Evolutionary conservation across 2,888 invertebrate species (phyloP).

Genomic region (Trisateles emortualis): DNA sequence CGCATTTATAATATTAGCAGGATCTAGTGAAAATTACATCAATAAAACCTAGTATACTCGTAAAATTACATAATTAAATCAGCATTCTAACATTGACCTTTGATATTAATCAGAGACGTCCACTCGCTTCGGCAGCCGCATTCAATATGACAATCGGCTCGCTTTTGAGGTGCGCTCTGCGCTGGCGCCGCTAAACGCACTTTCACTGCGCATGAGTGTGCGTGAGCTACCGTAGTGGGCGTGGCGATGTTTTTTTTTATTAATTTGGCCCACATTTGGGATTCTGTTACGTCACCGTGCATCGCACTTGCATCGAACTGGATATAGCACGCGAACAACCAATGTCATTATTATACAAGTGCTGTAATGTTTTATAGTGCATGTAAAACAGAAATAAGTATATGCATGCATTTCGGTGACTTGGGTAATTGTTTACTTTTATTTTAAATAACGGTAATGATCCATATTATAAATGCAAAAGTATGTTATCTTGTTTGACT

Average conservation of each 20-base stretch:
- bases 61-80: neutral
- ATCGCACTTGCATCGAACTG: constrained; percentile 60
- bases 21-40: too few relatives aligned
- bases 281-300: constrained; percentile 74
- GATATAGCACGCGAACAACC: constrained; percentile 60
- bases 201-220: constrained; percentile 73
- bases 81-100: constrained; percentile 47
- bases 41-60: too few relatives aligned
- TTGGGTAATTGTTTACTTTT: neutral
- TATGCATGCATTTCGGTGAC: neutral
- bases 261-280: constrained; percentile 81
- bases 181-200: constrained; percentile 48
- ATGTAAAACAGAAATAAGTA: neutral
- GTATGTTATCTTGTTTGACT: too few relatives aligned
- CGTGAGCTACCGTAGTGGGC: constrained; percentile 56
- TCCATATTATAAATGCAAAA: too few relatives aligned
- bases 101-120: constrained; percentile 46
- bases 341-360: constrained; percentile 60
- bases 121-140: constrained; percentile 47
- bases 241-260: constrained; percentile 73
- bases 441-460: too few relatives aligned
- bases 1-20: too few relatives aligned
- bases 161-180: constrained; percentile 45
- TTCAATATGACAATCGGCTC: constrained; percentile 56
- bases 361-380: constrained; percentile 16